These are phyloP conservation scores for Prietella phreatophila DNA, from an alignment of 2,113 vertebrate species.

Conservation along the genomic window DNA sequence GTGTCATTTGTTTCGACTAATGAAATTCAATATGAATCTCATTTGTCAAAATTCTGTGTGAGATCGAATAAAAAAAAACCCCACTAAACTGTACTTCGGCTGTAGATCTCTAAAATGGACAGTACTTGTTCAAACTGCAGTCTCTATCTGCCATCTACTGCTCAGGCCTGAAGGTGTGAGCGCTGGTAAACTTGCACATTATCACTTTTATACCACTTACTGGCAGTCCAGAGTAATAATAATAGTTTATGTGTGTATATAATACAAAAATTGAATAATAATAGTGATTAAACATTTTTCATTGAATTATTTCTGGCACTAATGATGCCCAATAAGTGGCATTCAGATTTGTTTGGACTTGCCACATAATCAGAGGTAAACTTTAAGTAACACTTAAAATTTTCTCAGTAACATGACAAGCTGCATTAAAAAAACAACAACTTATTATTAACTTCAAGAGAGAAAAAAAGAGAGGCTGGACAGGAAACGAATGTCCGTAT, in stretches of 20 bases:
- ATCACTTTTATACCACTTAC: not conserved
- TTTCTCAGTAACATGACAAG: not conserved
- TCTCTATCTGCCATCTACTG: slow-evolving; percentile 17
- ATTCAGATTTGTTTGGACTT: not conserved
- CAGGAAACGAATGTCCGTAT: not conserved
- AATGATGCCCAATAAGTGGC: not conserved
- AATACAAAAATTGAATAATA: not conserved
- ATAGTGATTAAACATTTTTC: not conserved
- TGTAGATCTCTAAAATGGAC: not conserved
- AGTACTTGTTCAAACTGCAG: not conserved
- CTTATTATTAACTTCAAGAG: not conserved
- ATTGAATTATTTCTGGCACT: not conserved
- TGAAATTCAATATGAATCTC: not conserved
- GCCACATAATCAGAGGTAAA: not conserved
- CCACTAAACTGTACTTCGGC: not conserved
- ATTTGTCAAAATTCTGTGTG: not conserved
- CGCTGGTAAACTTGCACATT: not conserved
- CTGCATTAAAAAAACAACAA: not conserved
- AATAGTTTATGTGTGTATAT: not conserved
- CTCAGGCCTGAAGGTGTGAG: slow-evolving; percentile 15
- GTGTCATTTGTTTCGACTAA: not conserved
- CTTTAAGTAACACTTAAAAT: not conserved
- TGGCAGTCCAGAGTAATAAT: not conserved
- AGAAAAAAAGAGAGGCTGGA: not conserved
- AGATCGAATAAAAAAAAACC: not conserved